Base-by-base conservation (phyloP, 1,140 invertebrate species). In the Maconellicoccus hirsutus region DNA sequence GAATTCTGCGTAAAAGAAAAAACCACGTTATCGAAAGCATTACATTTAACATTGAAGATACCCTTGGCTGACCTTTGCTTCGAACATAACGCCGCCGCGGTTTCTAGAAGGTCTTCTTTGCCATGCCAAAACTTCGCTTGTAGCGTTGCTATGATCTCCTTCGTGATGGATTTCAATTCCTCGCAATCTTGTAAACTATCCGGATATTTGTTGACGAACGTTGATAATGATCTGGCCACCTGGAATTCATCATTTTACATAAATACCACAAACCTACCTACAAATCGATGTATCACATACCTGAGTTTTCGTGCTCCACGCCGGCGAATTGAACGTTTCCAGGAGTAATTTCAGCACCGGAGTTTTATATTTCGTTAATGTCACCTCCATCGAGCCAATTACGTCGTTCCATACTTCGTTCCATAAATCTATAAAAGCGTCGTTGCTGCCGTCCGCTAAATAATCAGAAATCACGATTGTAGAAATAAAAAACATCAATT, bases 341-440 rank as follows among this genome's bases (percentile, higher is more conserved):
- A 88, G 85, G 14, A 92, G 81, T 42, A 89, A 84, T 29, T 81
- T 79, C 25, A 89, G 86, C 66, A 96, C 90, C 66, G 87, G 85
- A 38, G 84, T 79, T 33, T 93, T 78, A 79, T 96, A 90, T 70
- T 89, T 84, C 38, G 86, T 82, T 61, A 96, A 87, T 25, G 90
- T 92, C 27, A 84, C 85, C 80, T 94, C 93, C 0, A 87, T 89
- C 8, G 91, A 88, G 12, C 92, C 91, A 61, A 90, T 89, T 21
- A 92, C 85, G 76, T 96, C 93, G 23, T 84, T 84, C 93, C 93
- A 97, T 0, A 96, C 81, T 77, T 96, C 93, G 73, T 89, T 87
- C 89, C 91, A 96, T 23, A 89, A 79, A 74, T 89, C 86, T 23
- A 66, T 66, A 23, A 66, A 66, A 8, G 10, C 22, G 22, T 66